phyloP scores from a whole-genome alignment of 2,888 invertebrate genomes.

The Nephrocerus scutellatus region DNA sequence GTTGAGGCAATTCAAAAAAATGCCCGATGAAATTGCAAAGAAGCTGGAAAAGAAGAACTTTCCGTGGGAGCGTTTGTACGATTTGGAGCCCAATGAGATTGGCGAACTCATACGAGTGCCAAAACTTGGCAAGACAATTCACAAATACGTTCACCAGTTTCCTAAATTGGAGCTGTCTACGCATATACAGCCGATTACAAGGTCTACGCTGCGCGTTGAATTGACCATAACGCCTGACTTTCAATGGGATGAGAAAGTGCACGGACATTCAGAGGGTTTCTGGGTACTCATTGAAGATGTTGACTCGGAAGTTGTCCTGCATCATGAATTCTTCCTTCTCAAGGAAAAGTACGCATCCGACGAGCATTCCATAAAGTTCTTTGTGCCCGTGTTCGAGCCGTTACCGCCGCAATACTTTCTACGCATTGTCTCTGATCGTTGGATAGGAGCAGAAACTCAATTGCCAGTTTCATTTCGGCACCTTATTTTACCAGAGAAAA shows the following conservation, averaged over 20 bases:
- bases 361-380: constrained; percentile 95
- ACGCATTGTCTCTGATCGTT: constrained; percentile 79
- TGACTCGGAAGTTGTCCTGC: constrained; percentile 82
- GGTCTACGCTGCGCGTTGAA: constrained; percentile 88
- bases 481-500: constrained; percentile 95
- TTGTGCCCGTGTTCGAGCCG: constrained; percentile 97
- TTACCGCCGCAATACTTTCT: constrained; percentile 97
- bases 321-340: constrained; percentile 90
- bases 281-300: constrained; percentile 86
- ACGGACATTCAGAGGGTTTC: constrained; percentile 76
- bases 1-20: constrained; percentile 90
- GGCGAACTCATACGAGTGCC: constrained; percentile 63
- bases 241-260: constrained; percentile 95
- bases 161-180: constrained; percentile 94
- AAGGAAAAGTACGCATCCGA: constrained; percentile 91
- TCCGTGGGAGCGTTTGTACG: constrained; percentile 90
- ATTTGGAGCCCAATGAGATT: constrained; percentile 93
- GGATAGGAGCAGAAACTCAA: constrained; percentile 93
- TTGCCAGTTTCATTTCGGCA: constrained; percentile 96
- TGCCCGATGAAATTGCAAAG: constrained; percentile 93
- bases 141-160: constrained; percentile 81
- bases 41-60: constrained; percentile 98
- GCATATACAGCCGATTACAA: constrained; percentile 95
- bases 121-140: constrained; percentile 74
- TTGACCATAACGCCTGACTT: constrained; percentile 97